Percentiles rank a stretch among this genome's conserved stretches.
These are phyloP conservation scores for Oxytorus armatus DNA, from an alignment of 2,888 invertebrate genomes.

Conservation along the genomic window DNA sequence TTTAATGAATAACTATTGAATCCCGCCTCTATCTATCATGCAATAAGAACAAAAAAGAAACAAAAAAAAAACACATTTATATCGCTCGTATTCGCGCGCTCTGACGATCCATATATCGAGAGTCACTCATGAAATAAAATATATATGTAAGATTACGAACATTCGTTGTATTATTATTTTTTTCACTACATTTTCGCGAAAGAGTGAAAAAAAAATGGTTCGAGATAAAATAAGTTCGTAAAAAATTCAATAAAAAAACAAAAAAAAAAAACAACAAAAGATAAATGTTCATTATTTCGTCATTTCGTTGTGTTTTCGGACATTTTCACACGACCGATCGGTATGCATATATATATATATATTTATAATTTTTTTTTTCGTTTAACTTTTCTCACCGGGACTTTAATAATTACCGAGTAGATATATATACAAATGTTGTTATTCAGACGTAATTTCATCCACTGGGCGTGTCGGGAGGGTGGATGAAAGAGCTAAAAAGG, in stretches of 20 bases:
- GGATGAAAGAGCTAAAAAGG: slow-evolving; percentile 1
- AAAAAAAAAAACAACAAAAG: too few species aligned
- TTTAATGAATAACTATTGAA: slow-evolving; percentile 84
- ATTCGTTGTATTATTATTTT: neutral
- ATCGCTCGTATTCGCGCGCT: slow-evolving; percentile 51
- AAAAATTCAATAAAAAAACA: too few species aligned
- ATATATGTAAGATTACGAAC: slow-evolving; percentile 13
- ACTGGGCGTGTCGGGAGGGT: slow-evolving; percentile 36
- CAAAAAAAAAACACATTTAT: slow-evolving; percentile 25
- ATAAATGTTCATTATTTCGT: too few species aligned
- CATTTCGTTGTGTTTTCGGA: too few species aligned
- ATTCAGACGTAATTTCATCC: slow-evolving; percentile 26
- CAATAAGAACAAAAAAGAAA: slow-evolving; percentile 58
- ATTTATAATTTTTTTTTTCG: neutral
- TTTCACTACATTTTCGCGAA: neutral
- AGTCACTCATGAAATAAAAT: slow-evolving; percentile 38
- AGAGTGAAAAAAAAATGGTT: too few species aligned
- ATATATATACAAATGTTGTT: too few species aligned
- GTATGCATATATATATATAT: neutral
- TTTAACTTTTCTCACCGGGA: too few species aligned
- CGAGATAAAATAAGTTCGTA: neutral
- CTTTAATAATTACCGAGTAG: too few species aligned
- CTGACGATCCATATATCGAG: slow-evolving; percentile 31
- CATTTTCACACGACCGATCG: too few species aligned
- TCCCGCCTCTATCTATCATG: slow-evolving; percentile 79